phyloP scores from a whole-genome alignment of 2,113 vertebrate genomes.

The Grammomys dolichurus region DNA sequence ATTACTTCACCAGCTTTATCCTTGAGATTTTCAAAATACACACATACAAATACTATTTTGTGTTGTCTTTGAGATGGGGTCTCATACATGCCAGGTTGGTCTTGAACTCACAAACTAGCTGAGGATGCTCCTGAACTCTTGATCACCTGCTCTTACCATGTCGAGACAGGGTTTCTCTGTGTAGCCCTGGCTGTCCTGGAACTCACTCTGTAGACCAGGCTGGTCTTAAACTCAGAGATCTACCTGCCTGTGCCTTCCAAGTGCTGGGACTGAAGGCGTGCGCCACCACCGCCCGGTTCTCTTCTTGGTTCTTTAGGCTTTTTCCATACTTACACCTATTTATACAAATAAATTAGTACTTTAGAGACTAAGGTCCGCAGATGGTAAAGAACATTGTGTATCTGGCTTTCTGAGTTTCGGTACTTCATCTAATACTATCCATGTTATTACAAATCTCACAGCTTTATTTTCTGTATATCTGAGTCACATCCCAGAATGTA shows the following conservation, averaged over 20 bases:
- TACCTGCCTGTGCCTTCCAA: not conserved
- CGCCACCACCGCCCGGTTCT: not conserved
- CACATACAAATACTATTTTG: not conserved
- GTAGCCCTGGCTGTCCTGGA: not conserved
- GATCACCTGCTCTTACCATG: not conserved
- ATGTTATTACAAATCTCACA: not conserved
- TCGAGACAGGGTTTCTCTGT: not conserved
- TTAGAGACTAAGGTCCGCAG: not conserved
- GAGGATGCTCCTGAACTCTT: not conserved
- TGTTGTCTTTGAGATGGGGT: not conserved
- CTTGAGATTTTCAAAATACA: not conserved
- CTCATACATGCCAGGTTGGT: not conserved
- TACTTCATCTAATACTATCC: not conserved
- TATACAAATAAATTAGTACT: not conserved
- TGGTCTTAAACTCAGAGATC: not conserved
- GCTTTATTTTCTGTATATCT: not conserved
- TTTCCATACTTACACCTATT: not conserved
- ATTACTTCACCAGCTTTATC: not conserved
- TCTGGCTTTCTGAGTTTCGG: not conserved
- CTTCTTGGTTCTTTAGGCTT: not conserved
- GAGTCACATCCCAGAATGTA: not conserved
- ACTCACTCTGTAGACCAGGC: not conserved
- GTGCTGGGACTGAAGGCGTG: not conserved
- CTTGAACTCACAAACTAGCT: not conserved
- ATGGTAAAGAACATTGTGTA: not conserved